phyloP scores from a whole-genome alignment of 92 coral and sea anemone species.

The Zoanthus sociatus region DNA sequence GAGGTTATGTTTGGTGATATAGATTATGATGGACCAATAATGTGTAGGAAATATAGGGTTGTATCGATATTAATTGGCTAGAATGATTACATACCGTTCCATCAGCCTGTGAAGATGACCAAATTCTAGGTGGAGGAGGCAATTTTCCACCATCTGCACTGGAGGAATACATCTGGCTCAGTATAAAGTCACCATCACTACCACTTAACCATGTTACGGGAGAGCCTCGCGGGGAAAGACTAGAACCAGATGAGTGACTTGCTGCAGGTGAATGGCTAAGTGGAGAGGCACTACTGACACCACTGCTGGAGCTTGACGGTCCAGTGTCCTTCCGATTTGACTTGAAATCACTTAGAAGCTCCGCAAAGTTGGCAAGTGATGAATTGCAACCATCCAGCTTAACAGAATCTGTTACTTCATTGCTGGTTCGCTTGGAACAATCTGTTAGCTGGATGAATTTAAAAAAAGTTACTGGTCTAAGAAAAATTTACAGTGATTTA shows the following conservation, averaged over 20 bases:
- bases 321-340: constrained; percentile 72
- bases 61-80: neutral
- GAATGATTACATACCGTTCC: constrained; percentile 25
- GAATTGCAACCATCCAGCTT: constrained; percentile 13
- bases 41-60: too few relatives aligned
- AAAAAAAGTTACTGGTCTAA: neutral
- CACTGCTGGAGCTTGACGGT: constrained; percentile 87
- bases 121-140: constrained; percentile 28
- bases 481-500: too few relatives aligned
- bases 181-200: constrained; percentile 70
- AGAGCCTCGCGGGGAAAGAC: constrained; percentile 65
- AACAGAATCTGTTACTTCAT: constrained; percentile 24
- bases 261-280: constrained; percentile 95
- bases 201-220: constrained; percentile 82
- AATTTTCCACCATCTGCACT: constrained; percentile 23
- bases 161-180: constrained; percentile 20
- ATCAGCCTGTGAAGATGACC: constrained; percentile 39
- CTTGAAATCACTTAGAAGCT: constrained; percentile 57
- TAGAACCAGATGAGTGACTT: constrained; percentile 81
- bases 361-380: constrained; percentile 33
- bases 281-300: constrained; percentile 98
- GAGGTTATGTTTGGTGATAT: too few relatives aligned
- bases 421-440: constrained; percentile 28
- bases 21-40: too few relatives aligned
- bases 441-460: constrained; percentile 5